phyloP scores from a whole-genome alignment of 2,888 invertebrate genomes.

The Drosophila pseudotakahashii region DNA sequence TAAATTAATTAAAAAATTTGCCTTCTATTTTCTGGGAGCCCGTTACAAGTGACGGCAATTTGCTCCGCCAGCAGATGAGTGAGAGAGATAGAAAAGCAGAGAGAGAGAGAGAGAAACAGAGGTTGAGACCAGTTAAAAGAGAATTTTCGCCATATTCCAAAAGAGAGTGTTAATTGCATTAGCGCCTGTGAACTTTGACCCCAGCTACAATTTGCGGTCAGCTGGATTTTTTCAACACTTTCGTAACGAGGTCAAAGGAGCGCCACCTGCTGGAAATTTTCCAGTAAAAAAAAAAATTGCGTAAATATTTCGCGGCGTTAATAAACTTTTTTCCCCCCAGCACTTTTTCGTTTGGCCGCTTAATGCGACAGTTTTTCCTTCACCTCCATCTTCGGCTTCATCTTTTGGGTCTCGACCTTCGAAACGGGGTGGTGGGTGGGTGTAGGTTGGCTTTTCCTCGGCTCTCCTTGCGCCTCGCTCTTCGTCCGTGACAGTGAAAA shows the following conservation, averaged over 20 bases:
- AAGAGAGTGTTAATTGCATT: constrained; percentile 69
- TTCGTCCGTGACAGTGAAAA: constrained; percentile 72
- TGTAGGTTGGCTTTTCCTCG: constrained; percentile 30
- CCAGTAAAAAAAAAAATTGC: constrained; percentile 4
- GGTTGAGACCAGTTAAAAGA: background rate
- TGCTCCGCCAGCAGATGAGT: constrained; percentile 38
- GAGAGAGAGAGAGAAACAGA: constrained; percentile 7
- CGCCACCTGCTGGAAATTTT: constrained; percentile 19
- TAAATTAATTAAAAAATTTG: constrained; percentile 76
- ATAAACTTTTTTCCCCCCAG: constrained; percentile 56
- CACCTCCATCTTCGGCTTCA: background rate
- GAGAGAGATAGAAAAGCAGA: constrained; percentile 41
- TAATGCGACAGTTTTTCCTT: constrained; percentile 20
- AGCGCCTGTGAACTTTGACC: constrained; percentile 64
- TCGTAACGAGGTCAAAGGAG: constrained; percentile 64
- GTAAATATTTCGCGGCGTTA: constrained; percentile 56
- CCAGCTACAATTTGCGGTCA: constrained; percentile 60
- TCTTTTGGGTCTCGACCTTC: constrained; percentile 23
- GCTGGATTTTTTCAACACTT: constrained; percentile 60
- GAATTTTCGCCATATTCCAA: constrained; percentile 8
- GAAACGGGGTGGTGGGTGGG: background rate
- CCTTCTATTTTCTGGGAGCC: constrained; percentile 62
- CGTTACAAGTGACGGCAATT: constrained; percentile 73
- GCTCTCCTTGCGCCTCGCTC: constrained; percentile 37
- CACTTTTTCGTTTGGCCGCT: constrained; percentile 23